A percentile compares a stretch with the other conserved stretches of the same genome.
Conservation (phyloP, 1,140 invertebrate genomes). For the Solen grandis region DNA sequence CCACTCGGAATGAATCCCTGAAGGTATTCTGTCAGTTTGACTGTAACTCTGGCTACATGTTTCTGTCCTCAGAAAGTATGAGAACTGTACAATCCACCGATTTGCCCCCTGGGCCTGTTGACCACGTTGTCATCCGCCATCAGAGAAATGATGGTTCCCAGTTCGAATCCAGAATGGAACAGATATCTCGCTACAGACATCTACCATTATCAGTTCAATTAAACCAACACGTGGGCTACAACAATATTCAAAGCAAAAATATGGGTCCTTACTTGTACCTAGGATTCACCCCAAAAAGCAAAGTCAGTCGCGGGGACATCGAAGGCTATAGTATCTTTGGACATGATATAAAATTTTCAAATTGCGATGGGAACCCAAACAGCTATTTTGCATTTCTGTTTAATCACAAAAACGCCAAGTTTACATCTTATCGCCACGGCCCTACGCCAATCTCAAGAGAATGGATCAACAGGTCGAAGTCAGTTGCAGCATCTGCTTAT, state of each 20-base stretch:
- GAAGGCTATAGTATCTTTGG: constrained; percentile 30
- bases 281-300: constrained; percentile 7
- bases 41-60: constrained; percentile 23
- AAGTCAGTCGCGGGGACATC: neutral
- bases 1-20: no score
- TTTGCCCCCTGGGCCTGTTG: constrained; percentile 1
- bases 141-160: neutral
- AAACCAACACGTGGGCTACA: constrained; percentile 10
- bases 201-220: constrained; percentile 18
- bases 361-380: constrained; percentile 44
- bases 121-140: constrained; percentile 13
- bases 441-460: neutral
- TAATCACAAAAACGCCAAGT: neutral
- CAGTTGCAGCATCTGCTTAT: neutral
- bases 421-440: neutral
- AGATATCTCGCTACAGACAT: neutral
- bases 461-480: constrained; percentile 13
- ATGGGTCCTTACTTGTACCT: constrained; percentile 37
- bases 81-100: neutral
- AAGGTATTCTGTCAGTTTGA: constrained; percentile 30
- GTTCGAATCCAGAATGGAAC: constrained; percentile 5
- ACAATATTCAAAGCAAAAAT: neutral
- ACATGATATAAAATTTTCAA: constrained; percentile 22
- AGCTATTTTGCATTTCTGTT: constrained; percentile 27
- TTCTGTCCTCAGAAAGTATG: constrained; percentile 7